phyloP scores from a whole-genome alignment of 2,113 vertebrate genomes.

The Sebastes schlegelii region DNA sequence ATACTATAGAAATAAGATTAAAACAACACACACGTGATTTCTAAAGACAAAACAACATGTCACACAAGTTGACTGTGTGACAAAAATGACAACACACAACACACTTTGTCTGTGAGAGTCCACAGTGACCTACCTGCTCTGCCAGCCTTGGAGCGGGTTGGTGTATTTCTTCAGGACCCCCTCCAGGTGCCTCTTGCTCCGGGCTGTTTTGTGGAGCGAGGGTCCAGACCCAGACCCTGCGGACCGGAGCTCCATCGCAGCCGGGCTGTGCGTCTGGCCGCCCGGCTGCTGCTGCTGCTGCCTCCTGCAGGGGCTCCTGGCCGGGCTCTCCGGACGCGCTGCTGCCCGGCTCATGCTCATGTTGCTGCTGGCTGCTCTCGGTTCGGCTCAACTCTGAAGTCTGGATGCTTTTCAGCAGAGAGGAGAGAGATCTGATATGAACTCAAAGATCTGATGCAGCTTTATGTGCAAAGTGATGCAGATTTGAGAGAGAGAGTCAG shows the following conservation, averaged over 20 bases:
- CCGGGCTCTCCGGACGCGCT: conserved; percentile 59
- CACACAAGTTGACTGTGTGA: no score
- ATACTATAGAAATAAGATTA: no score
- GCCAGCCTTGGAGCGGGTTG: conserved; percentile 94
- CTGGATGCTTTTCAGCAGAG: not conserved
- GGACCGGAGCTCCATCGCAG: conserved; percentile 55
- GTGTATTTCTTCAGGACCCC: conserved; percentile 94
- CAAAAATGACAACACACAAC: not conserved
- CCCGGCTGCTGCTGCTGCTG: not conserved
- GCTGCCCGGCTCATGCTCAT: conserved; percentile 65
- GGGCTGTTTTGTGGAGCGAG: conserved; percentile 51
- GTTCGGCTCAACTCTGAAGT: not conserved
- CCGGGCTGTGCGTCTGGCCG: conserved; percentile 68
- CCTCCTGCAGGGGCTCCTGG: conserved; percentile 7
- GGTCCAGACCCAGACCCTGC: conserved; percentile 61
- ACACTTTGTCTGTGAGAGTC: not conserved
- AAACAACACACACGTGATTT: no score
- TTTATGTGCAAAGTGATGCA: conserved; percentile 17
- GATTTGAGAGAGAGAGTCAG: not conserved
- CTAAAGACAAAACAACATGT: no score
- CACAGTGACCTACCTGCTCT: conserved; percentile 88
- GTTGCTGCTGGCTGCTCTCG: not conserved
- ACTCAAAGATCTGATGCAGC: not conserved
- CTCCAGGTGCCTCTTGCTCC: conserved; percentile 82
- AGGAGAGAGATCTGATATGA: not conserved